These are phyloP conservation scores for Drosophila limbata DNA, from an alignment of 2,888 invertebrate genomes.

Conservation along the genomic window DNA sequence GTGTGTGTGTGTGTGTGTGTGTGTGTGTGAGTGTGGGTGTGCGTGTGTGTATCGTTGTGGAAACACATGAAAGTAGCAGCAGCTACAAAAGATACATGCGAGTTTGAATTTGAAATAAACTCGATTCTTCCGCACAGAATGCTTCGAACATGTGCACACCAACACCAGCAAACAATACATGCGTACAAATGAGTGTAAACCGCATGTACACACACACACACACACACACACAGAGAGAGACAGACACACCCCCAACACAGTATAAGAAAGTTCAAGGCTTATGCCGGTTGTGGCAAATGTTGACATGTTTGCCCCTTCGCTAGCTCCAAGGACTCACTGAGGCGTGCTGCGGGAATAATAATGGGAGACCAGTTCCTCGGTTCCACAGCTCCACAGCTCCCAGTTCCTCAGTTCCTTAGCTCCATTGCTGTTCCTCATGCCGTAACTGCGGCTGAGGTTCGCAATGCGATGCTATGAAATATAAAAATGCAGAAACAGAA, in stretches of 20 bases:
- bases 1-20: neutral
- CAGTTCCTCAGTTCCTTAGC: slow-evolving; percentile 20
- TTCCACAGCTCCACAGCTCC: slow-evolving; percentile 16
- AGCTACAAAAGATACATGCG: slow-evolving; percentile 32
- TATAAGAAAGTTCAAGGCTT: slow-evolving; percentile 67
- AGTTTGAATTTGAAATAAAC: slow-evolving; percentile 62
- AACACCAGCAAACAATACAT: slow-evolving; percentile 18
- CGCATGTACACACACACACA: slow-evolving; percentile 18
- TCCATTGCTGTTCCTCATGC: neutral
- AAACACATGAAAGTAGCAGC: slow-evolving; percentile 21
- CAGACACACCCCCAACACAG: slow-evolving; percentile 12
- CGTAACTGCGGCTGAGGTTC: slow-evolving; percentile 20
- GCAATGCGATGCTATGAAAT: slow-evolving; percentile 25
- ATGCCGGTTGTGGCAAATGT: slow-evolving; percentile 63
- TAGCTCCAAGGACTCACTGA: slow-evolving; percentile 53
- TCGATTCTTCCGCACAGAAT: slow-evolving; percentile 54
- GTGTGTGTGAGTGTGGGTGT: neutral
- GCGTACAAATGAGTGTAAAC: slow-evolving; percentile 14
- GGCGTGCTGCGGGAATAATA: slow-evolving; percentile 65
- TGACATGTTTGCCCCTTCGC: slow-evolving; percentile 59
- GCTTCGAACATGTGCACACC: slow-evolving; percentile 46
- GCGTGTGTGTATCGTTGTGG: slow-evolving; percentile 21
- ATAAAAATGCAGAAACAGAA: slow-evolving; percentile 54
- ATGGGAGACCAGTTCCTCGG: slow-evolving; percentile 46
- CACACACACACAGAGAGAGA: neutral